These are phyloP conservation scores for Ondatra zibethicus DNA, from an alignment of 2,113 vertebrate species.

Conservation along the genomic window DNA sequence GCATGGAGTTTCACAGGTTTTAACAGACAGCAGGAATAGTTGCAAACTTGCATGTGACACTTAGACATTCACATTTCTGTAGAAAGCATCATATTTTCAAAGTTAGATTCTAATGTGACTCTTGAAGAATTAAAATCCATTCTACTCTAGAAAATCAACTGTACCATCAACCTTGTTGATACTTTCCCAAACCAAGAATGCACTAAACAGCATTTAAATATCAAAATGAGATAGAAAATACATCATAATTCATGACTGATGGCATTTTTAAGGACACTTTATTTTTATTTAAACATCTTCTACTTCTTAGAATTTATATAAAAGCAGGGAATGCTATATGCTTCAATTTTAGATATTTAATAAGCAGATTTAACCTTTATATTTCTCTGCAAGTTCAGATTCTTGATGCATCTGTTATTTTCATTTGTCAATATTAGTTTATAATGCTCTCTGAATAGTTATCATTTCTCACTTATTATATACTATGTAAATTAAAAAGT, in stretches of 20 bases:
- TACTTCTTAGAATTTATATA: conserved; percentile 10
- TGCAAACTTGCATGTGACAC: neutral
- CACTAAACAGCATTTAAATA: neutral
- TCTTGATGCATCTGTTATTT: neutral
- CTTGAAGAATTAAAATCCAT: neutral
- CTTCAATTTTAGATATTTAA: conserved; percentile 19
- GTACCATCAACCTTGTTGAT: neutral
- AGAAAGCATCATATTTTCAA: neutral
- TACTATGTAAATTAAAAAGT: neutral
- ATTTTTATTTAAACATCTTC: conserved; percentile 33
- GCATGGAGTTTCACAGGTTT: neutral
- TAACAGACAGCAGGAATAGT: neutral
- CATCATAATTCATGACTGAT: neutral
- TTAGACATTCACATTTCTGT: neutral
- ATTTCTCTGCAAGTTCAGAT: neutral
- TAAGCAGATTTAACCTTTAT: neutral
- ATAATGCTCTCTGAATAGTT: neutral
- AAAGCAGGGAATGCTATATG: neutral
- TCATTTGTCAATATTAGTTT: neutral
- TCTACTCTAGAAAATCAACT: neutral
- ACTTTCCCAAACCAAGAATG: neutral
- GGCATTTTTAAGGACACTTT: neutral
- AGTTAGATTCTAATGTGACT: neutral
- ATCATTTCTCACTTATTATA: conserved; percentile 1
- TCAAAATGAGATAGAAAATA: neutral